A percentile compares a stretch with the other conserved stretches of the same genome.
phyloP scores from a whole-genome alignment of 2,113 vertebrate genomes.

The Cinclus mexicanus region DNA sequence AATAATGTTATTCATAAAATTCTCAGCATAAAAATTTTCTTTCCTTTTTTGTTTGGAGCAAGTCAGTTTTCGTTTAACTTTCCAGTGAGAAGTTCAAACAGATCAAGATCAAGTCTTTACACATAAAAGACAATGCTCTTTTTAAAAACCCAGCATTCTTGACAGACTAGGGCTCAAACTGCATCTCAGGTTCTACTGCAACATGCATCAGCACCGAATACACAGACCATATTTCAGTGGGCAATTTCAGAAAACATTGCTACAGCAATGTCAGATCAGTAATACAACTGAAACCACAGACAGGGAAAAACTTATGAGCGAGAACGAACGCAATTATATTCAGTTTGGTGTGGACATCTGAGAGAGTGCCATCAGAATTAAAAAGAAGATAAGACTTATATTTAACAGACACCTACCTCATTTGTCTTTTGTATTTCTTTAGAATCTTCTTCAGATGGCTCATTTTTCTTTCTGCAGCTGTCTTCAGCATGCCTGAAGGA shows the following conservation, averaged over 20 bases:
- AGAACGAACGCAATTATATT: rapidly evolving
- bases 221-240: neutral
- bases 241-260: neutral
- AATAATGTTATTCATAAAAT: neutral
- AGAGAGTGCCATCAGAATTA: neutral
- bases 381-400: neutral
- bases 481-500: conserved; percentile 71
- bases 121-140: neutral
- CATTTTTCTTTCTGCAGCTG: conserved; percentile 81
- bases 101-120: neutral
- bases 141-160: neutral
- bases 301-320: neutral
- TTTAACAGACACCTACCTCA: conserved; percentile 70
- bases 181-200: neutral
- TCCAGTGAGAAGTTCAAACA: neutral
- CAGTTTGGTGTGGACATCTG: neutral
- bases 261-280: neutral
- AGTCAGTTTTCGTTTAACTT: neutral
- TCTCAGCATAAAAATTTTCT: neutral
- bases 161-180: neutral
- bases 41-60: neutral
- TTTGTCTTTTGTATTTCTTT: conserved; percentile 76
- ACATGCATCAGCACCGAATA: neutral
- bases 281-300: neutral
- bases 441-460: conserved; percentile 78